Conservation (phyloP, 2,797 vertebrate genomes). For the Betta splendens region DNA sequence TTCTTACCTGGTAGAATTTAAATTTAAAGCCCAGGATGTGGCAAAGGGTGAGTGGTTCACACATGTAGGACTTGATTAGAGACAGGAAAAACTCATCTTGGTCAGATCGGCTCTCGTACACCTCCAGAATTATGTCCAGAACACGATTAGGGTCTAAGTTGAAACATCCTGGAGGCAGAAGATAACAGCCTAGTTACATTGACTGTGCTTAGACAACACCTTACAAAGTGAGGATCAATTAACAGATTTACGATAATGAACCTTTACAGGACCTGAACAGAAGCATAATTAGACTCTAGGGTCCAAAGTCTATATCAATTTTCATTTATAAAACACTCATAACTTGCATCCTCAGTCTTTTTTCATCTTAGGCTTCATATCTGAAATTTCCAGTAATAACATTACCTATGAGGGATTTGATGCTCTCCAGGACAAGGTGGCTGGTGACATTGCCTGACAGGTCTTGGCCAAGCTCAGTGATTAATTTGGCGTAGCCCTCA, state of each 20-base stretch:
- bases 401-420: constrained; percentile 99
- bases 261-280: too few species aligned
- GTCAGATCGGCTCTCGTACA: constrained; percentile 95
- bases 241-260: too few species aligned
- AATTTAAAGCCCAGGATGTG: constrained; percentile 99
- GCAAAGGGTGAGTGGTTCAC: constrained; percentile 97
- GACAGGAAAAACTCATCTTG: constrained; percentile 97
- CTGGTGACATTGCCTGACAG: constrained; percentile 94
- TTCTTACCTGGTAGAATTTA: constrained; percentile 96
- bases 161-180: constrained; percentile 88
- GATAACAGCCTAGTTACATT: background rate
- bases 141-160: constrained; percentile 98
- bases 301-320: too few species aligned
- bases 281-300: too few species aligned
- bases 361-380: too few species aligned
- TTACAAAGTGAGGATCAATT: background rate
- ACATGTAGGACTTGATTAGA: constrained; percentile 98
- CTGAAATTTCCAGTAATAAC: too few species aligned
- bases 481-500: constrained; percentile 97
- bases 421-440: constrained; percentile 96
- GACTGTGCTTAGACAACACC: background rate
- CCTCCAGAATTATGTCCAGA: constrained; percentile 96
- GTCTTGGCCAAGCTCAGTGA: constrained; percentile 97
- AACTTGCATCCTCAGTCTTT: too few species aligned
- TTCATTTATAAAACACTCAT: too few species aligned